Percentiles rank a stretch among this genome's conserved stretches.
Evolutionary conservation across 2,113 vertebrate species (phyloP).

Genomic region (Eolophus roseicapilla): DNA sequence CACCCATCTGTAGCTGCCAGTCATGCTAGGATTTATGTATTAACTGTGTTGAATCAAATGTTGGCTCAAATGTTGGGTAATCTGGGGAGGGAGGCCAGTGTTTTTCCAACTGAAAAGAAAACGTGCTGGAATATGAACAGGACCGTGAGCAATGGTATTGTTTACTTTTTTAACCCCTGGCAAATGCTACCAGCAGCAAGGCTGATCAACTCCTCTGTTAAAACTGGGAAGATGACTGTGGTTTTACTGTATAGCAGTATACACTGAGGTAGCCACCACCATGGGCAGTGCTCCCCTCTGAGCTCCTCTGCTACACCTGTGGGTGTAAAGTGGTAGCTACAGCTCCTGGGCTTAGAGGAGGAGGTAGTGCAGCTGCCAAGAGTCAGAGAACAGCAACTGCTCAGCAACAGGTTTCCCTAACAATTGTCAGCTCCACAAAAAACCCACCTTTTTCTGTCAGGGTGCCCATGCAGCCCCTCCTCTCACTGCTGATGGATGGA

Average conservation of each 20-base stretch:
- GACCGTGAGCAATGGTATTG: neutral
- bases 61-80: slow-evolving; percentile 40
- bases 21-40: slow-evolving; percentile 63
- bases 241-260: neutral
- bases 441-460: neutral
- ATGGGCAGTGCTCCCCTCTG: accelerated
- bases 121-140: neutral
- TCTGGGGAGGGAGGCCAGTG: neutral
- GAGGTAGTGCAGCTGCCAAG: neutral
- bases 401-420: neutral
- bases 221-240: neutral
- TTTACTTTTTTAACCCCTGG: neutral
- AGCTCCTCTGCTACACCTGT: accelerated
- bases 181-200: neutral
- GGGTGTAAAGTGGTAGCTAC: neutral
- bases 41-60: slow-evolving; percentile 19
- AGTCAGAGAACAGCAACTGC: neutral
- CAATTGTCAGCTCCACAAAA: neutral
- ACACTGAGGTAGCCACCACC: neutral
- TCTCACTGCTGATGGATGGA: neutral
- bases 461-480: neutral
- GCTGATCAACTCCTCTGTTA: neutral
- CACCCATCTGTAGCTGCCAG: slow-evolving; percentile 59
- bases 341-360: neutral
- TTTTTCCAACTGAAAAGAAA: slow-evolving; percentile 24